These are phyloP conservation scores for Callipepla californica DNA, from an alignment of 2,113 vertebrate genomes.

Conservation along the genomic window DNA sequence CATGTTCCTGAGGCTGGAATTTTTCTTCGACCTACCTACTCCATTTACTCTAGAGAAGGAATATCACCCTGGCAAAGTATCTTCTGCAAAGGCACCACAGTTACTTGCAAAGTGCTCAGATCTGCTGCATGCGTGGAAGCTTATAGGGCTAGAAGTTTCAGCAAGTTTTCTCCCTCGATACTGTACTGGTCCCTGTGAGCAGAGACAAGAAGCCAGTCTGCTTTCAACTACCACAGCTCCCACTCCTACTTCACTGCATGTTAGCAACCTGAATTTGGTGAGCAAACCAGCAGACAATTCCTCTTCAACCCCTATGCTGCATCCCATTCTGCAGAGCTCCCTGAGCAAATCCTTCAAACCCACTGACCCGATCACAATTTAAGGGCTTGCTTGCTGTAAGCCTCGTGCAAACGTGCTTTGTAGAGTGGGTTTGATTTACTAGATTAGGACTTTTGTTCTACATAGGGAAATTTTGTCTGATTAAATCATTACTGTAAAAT, in stretches of 20 bases:
- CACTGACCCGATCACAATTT: neutral
- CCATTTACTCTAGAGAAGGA: neutral
- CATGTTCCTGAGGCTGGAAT: neutral
- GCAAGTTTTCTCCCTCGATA: neutral
- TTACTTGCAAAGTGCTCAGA: neutral
- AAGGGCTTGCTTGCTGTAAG: neutral
- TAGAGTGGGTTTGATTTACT: neutral
- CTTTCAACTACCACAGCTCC: neutral
- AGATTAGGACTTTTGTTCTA: slow-evolving; percentile 28
- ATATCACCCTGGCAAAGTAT: neutral
- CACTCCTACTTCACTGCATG: neutral
- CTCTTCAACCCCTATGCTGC: neutral
- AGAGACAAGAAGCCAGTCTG: neutral
- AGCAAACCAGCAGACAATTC: neutral
- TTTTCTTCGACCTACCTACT: neutral
- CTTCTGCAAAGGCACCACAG: neutral
- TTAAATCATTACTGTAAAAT: slow-evolving; percentile 40
- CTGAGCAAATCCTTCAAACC: neutral
- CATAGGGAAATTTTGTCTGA: neutral
- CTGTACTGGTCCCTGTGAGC: neutral
- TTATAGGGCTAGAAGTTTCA: neutral
- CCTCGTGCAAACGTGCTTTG: neutral
- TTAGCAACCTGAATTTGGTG: neutral
- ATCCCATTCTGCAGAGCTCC: neutral
- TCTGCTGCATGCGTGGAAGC: neutral